Evolutionary conservation across 2,888 invertebrate species (phyloP).

Genomic region (Spilosoma lubricipeda): DNA sequence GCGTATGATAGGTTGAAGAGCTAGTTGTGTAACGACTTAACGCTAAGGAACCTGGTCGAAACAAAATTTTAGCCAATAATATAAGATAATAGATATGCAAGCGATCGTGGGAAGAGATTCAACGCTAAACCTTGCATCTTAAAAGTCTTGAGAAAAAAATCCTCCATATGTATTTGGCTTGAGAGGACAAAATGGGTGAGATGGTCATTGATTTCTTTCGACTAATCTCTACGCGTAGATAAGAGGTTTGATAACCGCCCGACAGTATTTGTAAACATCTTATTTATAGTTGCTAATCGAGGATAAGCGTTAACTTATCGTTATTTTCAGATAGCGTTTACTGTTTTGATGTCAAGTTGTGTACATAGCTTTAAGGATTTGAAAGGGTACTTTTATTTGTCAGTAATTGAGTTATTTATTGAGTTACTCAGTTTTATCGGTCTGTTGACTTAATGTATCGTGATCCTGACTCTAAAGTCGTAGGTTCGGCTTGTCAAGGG

Average conservation of each 20-base stretch:
- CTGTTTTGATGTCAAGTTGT: background rate
- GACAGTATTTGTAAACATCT: slow-evolving; percentile 3
- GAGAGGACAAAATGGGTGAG: background rate
- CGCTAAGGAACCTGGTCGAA: too few species aligned
- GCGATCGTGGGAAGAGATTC: too few species aligned
- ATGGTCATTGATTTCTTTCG: background rate
- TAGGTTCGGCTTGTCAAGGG: too few species aligned
- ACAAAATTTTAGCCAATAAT: too few species aligned
- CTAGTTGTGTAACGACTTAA: too few species aligned
- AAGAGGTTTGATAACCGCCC: background rate
- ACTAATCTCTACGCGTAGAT: background rate
- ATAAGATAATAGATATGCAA: too few species aligned
- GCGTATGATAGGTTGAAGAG: background rate
- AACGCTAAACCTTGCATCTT: too few species aligned
- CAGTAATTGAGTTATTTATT: background rate
- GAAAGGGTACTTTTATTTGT: background rate
- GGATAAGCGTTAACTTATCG: background rate
- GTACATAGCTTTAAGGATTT: background rate
- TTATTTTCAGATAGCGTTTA: background rate
- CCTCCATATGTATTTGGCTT: too few species aligned
- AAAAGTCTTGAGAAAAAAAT: too few species aligned
- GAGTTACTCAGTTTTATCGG: background rate
- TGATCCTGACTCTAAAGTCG: background rate
- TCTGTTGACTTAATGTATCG: background rate
- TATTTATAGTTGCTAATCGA: slow-evolving; percentile 8